Evolutionary conservation across 2,113 vertebrate genomes (phyloP), one percentile per base, ranked within the genome.

Genomic region (Pagrus major): DNA sequence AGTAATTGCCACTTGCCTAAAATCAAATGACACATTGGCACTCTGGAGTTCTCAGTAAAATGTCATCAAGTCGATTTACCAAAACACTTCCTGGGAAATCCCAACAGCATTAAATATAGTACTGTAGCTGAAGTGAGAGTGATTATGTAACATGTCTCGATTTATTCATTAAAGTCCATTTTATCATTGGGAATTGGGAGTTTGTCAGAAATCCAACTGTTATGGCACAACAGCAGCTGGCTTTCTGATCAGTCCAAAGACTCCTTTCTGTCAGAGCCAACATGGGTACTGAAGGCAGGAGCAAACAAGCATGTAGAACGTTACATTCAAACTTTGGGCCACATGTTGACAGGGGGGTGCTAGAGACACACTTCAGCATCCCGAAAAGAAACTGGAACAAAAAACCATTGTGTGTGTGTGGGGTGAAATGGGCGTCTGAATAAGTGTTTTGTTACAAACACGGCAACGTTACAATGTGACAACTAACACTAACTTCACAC

Each of bases 141-240:
- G 0, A 46, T 90, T 83, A 83, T 75, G 37, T 68, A 86, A 86
- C 60, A 9, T 27, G 18, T 16, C 16, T 54, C 72, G 42, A 80
- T 75, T 84, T 69, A 84, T 79, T 88, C 69, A 87, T 71, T 71
- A 27, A 60, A 76, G 56, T 55, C 54, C 0, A 37, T 31, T 71
- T 81, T 27, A 58, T 78, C 37, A 78, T 5, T 49, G 72, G 71
- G 72, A 52, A 51, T 60, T 69, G 81, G 72, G 47, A 41, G 55
- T 79, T 71, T 67, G 81, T 63, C 1, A 67, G 60, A 60, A 74
- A 56, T 78, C 23, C 20, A 74, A 41, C 23, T 14, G 27, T 10
- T 16, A 15, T 66, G 41, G 10, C 39, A 58, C 3, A 71, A 18
- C 54, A 69, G 73, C 61, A 33, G 54, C 8, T 39, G 46, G 39